These are phyloP conservation scores for Plecturocebus donacophilus DNA, from an alignment of 2,113 vertebrate species.

Conservation along the genomic window DNA sequence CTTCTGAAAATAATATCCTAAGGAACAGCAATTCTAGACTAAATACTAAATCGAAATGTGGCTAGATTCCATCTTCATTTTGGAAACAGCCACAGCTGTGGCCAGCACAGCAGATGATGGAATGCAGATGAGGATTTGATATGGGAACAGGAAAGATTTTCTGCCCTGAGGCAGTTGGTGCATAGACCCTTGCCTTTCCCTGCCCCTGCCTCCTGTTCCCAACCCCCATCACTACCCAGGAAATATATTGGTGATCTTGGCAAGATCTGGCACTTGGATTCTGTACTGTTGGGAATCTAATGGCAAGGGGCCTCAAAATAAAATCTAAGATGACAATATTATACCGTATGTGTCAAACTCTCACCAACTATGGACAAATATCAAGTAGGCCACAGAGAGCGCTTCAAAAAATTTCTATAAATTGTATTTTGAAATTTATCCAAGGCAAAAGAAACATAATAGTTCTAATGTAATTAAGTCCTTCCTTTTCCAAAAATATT, in stretches of 20 bases:
- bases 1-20: slow-evolving; percentile 86
- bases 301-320: slow-evolving; percentile 69
- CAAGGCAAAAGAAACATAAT: slow-evolving; percentile 77
- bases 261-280: slow-evolving; percentile 88
- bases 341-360: slow-evolving; percentile 74
- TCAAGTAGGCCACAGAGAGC: slow-evolving; percentile 76
- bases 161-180: not conserved
- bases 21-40: slow-evolving; percentile 83
- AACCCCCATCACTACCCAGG: not conserved
- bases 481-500: slow-evolving; percentile 71
- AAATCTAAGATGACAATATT: slow-evolving; percentile 75
- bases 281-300: slow-evolving; percentile 87
- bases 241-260: slow-evolving; percentile 78
- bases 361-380: slow-evolving; percentile 77
- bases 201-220: not conserved
- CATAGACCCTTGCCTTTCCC: not conserved
- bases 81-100: slow-evolving; percentile 83
- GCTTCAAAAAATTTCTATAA: slow-evolving; percentile 60
- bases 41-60: slow-evolving; percentile 83
- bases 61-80: slow-evolving; percentile 86
- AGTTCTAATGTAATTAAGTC: slow-evolving; percentile 81
- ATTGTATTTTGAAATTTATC: slow-evolving; percentile 76
- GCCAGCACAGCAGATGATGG: slow-evolving; percentile 88
- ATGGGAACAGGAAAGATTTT: slow-evolving; percentile 23
- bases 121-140: slow-evolving; percentile 86